Conservation (phyloP, 2,888 invertebrate genomes). For the Drosophila pseudotalamancana region DNA sequence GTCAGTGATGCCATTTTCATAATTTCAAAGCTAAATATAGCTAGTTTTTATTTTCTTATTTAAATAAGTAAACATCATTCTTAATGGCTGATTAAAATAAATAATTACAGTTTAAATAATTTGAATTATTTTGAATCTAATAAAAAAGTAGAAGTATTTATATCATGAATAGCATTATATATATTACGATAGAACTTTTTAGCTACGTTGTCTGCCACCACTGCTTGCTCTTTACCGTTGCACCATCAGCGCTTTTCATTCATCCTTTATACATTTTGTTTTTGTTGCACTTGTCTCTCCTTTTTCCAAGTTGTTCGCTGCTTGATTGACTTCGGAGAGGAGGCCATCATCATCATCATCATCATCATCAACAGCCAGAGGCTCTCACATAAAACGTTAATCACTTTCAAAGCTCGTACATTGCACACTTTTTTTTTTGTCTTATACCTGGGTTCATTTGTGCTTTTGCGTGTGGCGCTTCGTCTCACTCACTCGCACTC, state of each 20-base stretch:
- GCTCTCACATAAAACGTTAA: conserved; percentile 61
- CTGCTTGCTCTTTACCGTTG: conserved; percentile 10
- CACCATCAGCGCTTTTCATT: conserved; percentile 4
- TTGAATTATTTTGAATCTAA: no score
- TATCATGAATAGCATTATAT: no score
- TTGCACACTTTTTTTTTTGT: conserved; percentile 49
- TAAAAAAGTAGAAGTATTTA: no score
- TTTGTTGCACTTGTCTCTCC: conserved; percentile 7
- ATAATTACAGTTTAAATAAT: no score
- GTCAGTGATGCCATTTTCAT: background rate
- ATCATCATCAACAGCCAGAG: conserved; percentile 10
- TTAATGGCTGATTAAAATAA: no score
- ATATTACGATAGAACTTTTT: no score
- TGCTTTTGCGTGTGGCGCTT: conserved; percentile 14
- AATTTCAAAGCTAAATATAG: background rate
- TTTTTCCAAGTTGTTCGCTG: conserved; percentile 11
- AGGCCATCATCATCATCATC: conserved; percentile 28
- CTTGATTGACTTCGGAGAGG: conserved; percentile 59
- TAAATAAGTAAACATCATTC: no score
- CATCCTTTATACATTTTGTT: background rate
- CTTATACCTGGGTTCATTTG: conserved; percentile 16
- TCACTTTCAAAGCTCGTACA: conserved; percentile 63
- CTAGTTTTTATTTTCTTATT: background rate
- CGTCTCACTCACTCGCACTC: conserved; percentile 5
- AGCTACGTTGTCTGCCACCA: background rate